phyloP scores from a whole-genome alignment of 2,888 invertebrate species.

The Lymantria monacha region DNA sequence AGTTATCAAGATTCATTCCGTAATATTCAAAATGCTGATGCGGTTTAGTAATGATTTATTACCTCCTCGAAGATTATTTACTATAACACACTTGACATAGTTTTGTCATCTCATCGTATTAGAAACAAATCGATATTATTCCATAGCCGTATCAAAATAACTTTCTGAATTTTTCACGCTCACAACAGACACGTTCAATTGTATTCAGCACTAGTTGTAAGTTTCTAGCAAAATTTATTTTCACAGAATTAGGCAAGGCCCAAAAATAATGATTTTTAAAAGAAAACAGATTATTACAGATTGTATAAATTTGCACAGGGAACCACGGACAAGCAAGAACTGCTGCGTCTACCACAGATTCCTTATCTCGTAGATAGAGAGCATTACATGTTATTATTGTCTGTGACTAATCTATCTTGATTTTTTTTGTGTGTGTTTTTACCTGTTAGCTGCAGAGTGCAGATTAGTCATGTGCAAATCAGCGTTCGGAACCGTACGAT shows the following conservation, averaged over 20 bases:
- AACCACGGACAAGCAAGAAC: no score
- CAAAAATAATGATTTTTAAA: conserved; percentile 23
- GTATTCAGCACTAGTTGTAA: conserved; percentile 2
- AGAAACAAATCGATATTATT: conserved; percentile 62
- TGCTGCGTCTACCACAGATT: no score
- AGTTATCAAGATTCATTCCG: conserved; percentile 76
- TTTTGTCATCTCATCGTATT: conserved; percentile 55
- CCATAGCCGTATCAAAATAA: conserved; percentile 27
- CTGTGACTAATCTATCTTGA: no score
- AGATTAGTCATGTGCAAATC: no score
- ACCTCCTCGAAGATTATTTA: conserved; percentile 36
- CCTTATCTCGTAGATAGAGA: no score
- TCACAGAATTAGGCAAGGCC: neutral
- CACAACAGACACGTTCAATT: neutral
- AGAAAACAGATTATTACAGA: conserved; percentile 9
- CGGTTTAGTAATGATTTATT: conserved; percentile 12
- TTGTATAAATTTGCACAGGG: neutral
- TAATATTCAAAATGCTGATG: conserved; percentile 28
- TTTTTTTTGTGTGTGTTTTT: no score
- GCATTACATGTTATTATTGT: no score
- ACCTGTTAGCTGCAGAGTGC: no score
- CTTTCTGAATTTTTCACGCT: conserved; percentile 15
- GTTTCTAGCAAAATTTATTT: no score
- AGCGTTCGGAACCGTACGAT: no score
- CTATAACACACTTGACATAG: conserved; percentile 51